Evolutionary conservation across 2,888 invertebrate species (phyloP).

Genomic region (Octodonta nipae): DNA sequence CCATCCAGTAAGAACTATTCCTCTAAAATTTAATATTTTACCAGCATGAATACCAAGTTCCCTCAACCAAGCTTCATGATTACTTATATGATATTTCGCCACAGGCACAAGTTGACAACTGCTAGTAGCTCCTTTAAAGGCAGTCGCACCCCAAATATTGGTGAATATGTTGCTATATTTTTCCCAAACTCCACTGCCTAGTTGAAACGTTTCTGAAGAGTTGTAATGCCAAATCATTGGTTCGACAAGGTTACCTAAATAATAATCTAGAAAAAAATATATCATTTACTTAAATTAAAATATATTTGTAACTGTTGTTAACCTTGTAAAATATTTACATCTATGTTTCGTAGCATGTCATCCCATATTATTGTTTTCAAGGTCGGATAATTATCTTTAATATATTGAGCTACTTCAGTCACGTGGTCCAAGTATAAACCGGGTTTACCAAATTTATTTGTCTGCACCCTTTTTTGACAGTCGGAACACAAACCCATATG

Average conservation of each 20-base stretch:
- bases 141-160: conserved; percentile 64
- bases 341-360: conserved; percentile 63
- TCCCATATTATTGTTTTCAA: conserved; percentile 70
- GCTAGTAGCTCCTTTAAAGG: conserved; percentile 78
- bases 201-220: conserved; percentile 40
- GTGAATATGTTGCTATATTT: conserved; percentile 54
- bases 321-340: conserved; percentile 42
- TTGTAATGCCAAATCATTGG: conserved; percentile 61
- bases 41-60: conserved; percentile 39
- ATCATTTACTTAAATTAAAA: neutral
- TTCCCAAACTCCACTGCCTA: conserved; percentile 45
- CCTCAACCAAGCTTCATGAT: conserved; percentile 59
- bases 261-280: conserved; percentile 38
- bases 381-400: conserved; percentile 48
- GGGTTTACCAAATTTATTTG: conserved; percentile 40
- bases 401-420: conserved; percentile 43
- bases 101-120: conserved; percentile 54
- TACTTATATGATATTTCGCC: conserved; percentile 57
- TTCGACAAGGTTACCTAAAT: conserved; percentile 46
- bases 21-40: conserved; percentile 44
- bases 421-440: conserved; percentile 57
- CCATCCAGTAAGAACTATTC: conserved; percentile 52
- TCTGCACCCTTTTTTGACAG: conserved; percentile 40
- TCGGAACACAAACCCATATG: conserved; percentile 49
- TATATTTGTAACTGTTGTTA: neutral